Conservation (phyloP, 2,113 vertebrate species). For the Bubo scandiacus region DNA sequence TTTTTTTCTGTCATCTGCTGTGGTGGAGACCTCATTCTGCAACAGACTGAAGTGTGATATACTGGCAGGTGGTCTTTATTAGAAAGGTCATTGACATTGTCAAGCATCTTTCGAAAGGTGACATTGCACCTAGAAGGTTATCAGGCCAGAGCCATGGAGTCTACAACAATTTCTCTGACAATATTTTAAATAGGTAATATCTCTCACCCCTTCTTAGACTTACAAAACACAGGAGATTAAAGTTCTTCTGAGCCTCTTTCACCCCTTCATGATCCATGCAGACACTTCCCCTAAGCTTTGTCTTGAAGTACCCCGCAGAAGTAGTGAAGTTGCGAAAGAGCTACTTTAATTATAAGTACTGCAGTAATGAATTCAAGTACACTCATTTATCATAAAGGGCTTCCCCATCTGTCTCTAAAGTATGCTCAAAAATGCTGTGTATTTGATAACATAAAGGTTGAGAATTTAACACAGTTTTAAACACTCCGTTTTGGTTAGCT, state of each 20-base stretch:
- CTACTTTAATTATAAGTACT: slow-evolving; percentile 78
- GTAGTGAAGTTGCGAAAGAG: slow-evolving; percentile 71
- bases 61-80: slow-evolving; percentile 58
- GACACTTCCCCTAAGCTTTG: slow-evolving; percentile 22
- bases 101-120: slow-evolving; percentile 48
- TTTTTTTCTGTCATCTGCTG: background rate
- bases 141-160: slow-evolving; percentile 52
- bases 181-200: slow-evolving; percentile 62
- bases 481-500: slow-evolving; percentile 6
- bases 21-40: background rate
- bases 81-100: slow-evolving; percentile 27
- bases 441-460: slow-evolving; percentile 78
- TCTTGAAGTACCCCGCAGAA: slow-evolving; percentile 57
- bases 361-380: slow-evolving; percentile 80
- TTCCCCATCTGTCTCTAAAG: slow-evolving; percentile 82
- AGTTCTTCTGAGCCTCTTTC: background rate
- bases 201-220: slow-evolving; percentile 52
- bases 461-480: slow-evolving; percentile 65
- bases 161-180: slow-evolving; percentile 68
- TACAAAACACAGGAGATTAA: slow-evolving; percentile 53
- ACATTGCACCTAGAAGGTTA: slow-evolving; percentile 62
- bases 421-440: slow-evolving; percentile 73
- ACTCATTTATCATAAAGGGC: slow-evolving; percentile 79
- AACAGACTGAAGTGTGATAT: background rate
- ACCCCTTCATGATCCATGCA: background rate